phyloP scores from a whole-genome alignment of 2,113 vertebrate species.

The Archocentrus centrarchus region DNA sequence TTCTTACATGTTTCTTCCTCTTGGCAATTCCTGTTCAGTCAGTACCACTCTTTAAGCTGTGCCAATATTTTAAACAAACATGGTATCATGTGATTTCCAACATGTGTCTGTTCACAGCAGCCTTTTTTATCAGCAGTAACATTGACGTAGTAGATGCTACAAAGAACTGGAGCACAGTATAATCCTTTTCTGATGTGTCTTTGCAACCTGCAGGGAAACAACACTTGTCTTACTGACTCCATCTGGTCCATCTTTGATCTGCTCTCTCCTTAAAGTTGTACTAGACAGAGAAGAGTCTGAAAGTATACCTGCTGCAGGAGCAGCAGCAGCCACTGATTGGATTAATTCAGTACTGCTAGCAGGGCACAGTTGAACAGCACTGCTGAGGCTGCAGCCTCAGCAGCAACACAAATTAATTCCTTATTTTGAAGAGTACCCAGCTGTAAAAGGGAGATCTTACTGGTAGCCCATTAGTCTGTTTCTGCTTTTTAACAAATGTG shows the following conservation, averaged over 20 bases:
- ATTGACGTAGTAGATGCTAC: constrained; percentile 2
- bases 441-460: background rate
- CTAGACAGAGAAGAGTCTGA: background rate
- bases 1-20: constrained; percentile 16
- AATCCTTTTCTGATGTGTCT: constrained; percentile 7
- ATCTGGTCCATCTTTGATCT: constrained; percentile 46
- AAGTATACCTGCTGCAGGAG: constrained; percentile 1
- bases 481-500: background rate
- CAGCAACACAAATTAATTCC: constrained; percentile 10
- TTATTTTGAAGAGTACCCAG: background rate
- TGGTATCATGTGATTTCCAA: constrained; percentile 28
- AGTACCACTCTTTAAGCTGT: constrained; percentile 5
- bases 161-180: constrained; percentile 9
- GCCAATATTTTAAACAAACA: constrained; percentile 12
- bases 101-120: constrained; percentile 31
- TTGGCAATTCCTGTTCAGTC: constrained; percentile 6
- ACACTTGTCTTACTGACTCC: constrained; percentile 10
- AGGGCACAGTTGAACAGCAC: constrained; percentile 25
- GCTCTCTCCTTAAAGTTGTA: constrained; percentile 28
- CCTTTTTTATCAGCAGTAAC: background rate
- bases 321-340: constrained; percentile 7
- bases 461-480: background rate
- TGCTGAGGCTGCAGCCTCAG: constrained; percentile 1
- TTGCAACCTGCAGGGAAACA: constrained; percentile 36
- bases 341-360: constrained; percentile 47